phyloP scores from a whole-genome alignment of 2,113 vertebrate species.

The Antechinus stuartii region DNA sequence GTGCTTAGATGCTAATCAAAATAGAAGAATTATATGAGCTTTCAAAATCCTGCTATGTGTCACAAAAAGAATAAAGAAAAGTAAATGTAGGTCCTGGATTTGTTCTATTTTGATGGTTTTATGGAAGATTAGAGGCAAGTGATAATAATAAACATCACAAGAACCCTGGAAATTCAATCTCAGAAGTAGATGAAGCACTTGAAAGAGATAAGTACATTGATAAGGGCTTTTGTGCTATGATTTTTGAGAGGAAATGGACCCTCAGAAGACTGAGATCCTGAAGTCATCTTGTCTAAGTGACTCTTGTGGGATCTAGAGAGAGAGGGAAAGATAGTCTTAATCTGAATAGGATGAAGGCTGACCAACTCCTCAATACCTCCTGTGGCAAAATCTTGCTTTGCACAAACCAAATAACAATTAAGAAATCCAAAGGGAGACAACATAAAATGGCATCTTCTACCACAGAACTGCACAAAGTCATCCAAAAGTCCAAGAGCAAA shows the following conservation, averaged over 20 bases:
- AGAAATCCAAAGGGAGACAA: neutral
- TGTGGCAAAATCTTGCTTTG: too few species aligned
- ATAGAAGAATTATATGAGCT: too few species aligned
- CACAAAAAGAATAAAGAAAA: too few species aligned
- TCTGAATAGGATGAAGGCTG: too few species aligned
- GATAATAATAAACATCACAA: neutral
- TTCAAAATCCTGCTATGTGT: too few species aligned
- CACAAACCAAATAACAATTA: neutral
- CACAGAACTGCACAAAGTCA: neutral
- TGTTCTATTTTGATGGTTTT: too few species aligned
- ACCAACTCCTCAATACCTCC: too few species aligned
- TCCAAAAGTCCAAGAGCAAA: neutral
- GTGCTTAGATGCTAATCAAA: too few species aligned
- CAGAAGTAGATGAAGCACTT: neutral
- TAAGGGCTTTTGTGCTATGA: neutral
- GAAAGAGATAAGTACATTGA: neutral
- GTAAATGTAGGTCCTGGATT: too few species aligned
- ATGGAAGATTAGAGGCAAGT: neutral
- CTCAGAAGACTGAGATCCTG: neutral
- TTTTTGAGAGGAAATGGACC: neutral
- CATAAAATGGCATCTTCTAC: neutral
- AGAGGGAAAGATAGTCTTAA: neutral
- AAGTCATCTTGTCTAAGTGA: neutral
- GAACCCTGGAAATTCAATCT: neutral
- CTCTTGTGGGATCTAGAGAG: neutral